These are phyloP conservation scores for Bradypodion ventrale DNA, from an alignment of 2,797 vertebrate species.

Conservation along the genomic window DNA sequence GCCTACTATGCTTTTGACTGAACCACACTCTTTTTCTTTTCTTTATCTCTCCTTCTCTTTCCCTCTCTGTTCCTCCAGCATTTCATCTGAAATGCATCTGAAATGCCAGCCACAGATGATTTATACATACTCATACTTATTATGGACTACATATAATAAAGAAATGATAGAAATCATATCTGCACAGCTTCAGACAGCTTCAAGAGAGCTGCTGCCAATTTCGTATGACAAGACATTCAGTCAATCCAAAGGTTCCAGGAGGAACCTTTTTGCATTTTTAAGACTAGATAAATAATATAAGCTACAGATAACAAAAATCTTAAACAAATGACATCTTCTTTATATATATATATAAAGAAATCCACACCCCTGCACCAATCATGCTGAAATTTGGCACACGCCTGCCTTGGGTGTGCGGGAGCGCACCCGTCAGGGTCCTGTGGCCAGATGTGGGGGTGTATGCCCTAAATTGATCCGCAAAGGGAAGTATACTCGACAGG, in stretches of 20 bases:
- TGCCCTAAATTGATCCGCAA: no score
- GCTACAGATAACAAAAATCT: slow-evolving; percentile 66
- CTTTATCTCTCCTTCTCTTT: slow-evolving; percentile 14
- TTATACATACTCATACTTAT: slow-evolving; percentile 79
- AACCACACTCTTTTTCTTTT: not conserved
- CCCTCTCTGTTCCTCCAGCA: slow-evolving; percentile 66
- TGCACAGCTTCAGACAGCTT: slow-evolving; percentile 82
- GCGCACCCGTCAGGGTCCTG: no score
- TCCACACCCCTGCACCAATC: no score
- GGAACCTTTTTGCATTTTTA: slow-evolving; percentile 69
- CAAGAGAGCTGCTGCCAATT: slow-evolving; percentile 78
- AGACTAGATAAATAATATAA: slow-evolving; percentile 67
- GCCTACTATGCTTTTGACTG: no score
- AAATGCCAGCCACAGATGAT: slow-evolving; percentile 78
- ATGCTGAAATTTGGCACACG: no score
- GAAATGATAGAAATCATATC: slow-evolving; percentile 81
- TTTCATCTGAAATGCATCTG: slow-evolving; percentile 78
- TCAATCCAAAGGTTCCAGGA: slow-evolving; percentile 80
- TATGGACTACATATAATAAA: slow-evolving; percentile 82
- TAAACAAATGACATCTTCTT: slow-evolving; percentile 67
- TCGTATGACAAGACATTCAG: slow-evolving; percentile 82
- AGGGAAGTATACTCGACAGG: no score
- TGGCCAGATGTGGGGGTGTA: no score
- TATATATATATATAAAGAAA: no score
- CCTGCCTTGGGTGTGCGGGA: no score